A percentile compares a stretch with the other conserved stretches of the same genome.
Conservation (phyloP, 2,888 invertebrate species). For the Cactoblastis cactorum region DNA sequence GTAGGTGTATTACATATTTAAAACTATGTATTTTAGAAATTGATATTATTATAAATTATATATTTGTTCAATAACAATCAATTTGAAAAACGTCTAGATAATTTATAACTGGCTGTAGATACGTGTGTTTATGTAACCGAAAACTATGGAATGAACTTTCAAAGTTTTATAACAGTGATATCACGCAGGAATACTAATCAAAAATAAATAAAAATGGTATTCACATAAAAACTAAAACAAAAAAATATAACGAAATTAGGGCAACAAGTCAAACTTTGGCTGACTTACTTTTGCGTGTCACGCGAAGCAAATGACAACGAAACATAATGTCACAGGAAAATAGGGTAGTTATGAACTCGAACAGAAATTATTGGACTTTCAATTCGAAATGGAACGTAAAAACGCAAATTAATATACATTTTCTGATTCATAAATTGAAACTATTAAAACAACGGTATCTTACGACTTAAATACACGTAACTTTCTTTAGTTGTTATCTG, state of each 20-base stretch:
- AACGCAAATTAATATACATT: slow-evolving; percentile 21
- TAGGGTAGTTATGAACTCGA: slow-evolving; percentile 38
- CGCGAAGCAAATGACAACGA: slow-evolving; percentile 59
- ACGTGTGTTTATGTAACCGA: background rate
- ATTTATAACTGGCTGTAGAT: too few relatives aligned
- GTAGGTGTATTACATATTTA: too few relatives aligned
- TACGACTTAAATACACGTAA: slow-evolving; percentile 33
- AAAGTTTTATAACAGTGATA: background rate
- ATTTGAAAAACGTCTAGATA: too few relatives aligned
- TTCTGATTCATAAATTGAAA: slow-evolving; percentile 16
- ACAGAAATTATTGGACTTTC: slow-evolving; percentile 27
- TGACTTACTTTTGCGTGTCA: slow-evolving; percentile 64
- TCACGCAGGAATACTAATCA: slow-evolving; percentile 13
- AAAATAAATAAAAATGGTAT: slow-evolving; percentile 55
- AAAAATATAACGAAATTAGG: slow-evolving; percentile 66
- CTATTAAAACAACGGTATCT: slow-evolving; percentile 22
- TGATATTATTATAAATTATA: too few relatives aligned
- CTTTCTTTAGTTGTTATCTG: slow-evolving; percentile 42
- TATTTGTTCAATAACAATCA: too few relatives aligned
- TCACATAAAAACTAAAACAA: slow-evolving; percentile 55
- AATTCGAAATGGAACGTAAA: slow-evolving; percentile 18
- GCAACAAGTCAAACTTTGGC: slow-evolving; percentile 62
- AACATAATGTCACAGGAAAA: slow-evolving; percentile 51
- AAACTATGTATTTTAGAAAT: too few relatives aligned
- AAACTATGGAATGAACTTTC: background rate